These are phyloP conservation scores for Temnothorax longispinosus DNA, from an alignment of 1,140 invertebrate species.

Conservation along the genomic window DNA sequence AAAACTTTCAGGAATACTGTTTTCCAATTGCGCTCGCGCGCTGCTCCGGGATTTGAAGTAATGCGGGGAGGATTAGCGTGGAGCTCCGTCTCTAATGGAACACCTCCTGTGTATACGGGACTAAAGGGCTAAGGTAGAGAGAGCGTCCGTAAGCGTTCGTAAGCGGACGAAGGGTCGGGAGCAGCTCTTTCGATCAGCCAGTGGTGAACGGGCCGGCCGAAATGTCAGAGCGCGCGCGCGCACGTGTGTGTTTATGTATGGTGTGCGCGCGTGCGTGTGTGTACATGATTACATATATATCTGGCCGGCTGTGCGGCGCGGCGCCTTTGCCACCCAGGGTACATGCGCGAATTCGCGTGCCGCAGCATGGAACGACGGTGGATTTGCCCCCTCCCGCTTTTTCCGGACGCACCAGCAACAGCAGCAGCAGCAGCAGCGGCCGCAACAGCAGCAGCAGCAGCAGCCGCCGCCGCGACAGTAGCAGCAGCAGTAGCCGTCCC, in stretches of 20 bases:
- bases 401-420: slow-evolving; percentile 32
- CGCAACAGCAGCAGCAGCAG: not conserved
- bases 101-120: not conserved
- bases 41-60: not conserved
- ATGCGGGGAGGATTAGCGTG: not conserved
- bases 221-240: slow-evolving; percentile 2
- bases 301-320: slow-evolving; percentile 61
- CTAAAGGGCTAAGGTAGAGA: slow-evolving; percentile 37
- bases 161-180: slow-evolving; percentile 41
- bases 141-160: not conserved
- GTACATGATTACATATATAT: not conserved
- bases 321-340: slow-evolving; percentile 43
- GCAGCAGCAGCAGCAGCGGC: not conserved
- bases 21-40: not conserved
- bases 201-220: slow-evolving; percentile 44
- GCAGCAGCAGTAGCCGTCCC: slow-evolving; percentile 14
- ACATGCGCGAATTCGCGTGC: slow-evolving; percentile 56
- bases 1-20: not conserved
- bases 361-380: slow-evolving; percentile 49
- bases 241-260: not conserved
- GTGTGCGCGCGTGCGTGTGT: not conserved
- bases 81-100: not conserved
- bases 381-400: slow-evolving; percentile 46
- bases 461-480: not conserved
- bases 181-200: slow-evolving; percentile 59